These are phyloP conservation scores for Oncorhynchus clarkii DNA, from an alignment of 2,113 vertebrate genomes.

Conservation along the genomic window DNA sequence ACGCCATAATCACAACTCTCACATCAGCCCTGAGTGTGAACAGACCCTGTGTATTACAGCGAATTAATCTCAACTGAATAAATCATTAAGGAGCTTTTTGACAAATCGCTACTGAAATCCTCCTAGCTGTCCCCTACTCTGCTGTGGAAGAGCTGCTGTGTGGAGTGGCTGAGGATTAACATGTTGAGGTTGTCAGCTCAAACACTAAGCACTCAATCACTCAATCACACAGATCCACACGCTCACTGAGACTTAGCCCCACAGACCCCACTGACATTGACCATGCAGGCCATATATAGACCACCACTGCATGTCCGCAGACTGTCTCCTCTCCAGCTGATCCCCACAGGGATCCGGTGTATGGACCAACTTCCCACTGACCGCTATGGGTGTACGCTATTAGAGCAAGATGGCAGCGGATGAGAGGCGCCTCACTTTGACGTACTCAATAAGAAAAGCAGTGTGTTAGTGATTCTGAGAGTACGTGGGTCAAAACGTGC, in stretches of 20 bases:
- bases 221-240: slow-evolving; percentile 48
- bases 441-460: no score
- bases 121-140: slow-evolving; percentile 25
- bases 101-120: slow-evolving; percentile 54
- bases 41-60: slow-evolving; percentile 46
- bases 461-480: neutral
- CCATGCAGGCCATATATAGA: neutral
- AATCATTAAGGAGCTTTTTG: slow-evolving; percentile 75
- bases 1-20: slow-evolving; percentile 61
- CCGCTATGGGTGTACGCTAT: neutral
- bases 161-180: slow-evolving; percentile 60
- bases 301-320: neutral
- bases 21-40: slow-evolving; percentile 30
- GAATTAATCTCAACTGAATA: slow-evolving; percentile 71
- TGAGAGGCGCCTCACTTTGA: neutral
- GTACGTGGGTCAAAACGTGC: slow-evolving; percentile 14
- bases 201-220: slow-evolving; percentile 71
- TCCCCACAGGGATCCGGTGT: neutral
- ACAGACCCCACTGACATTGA: slow-evolving; percentile 37
- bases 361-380: neutral
- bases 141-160: slow-evolving; percentile 32
- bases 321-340: neutral
- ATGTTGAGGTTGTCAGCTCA: slow-evolving; percentile 69
- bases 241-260: slow-evolving; percentile 60
- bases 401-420: no score